Conservation (phyloP, 2,888 invertebrate species). For the Serrognathus titanus region DNA sequence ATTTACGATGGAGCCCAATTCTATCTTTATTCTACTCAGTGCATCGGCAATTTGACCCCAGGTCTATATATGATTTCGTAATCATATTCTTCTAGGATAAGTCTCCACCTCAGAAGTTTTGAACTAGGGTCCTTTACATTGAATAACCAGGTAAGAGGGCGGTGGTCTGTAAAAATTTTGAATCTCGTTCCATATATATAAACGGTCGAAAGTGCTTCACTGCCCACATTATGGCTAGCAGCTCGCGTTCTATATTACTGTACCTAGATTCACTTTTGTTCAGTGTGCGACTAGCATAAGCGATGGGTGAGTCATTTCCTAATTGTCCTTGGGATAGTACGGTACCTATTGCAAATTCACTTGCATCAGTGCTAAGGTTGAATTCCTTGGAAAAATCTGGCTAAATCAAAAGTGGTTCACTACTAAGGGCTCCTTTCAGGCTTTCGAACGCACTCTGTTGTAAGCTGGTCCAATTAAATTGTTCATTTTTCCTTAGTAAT, state of each 20-base stretch:
- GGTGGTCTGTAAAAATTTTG: constrained; percentile 4
- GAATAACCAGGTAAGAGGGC: neutral
- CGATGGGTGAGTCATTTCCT: constrained; percentile 2
- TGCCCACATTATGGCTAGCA: constrained; percentile 4
- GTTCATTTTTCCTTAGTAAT: constrained; percentile 6
- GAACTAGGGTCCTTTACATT: constrained; percentile 6
- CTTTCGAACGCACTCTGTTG: constrained; percentile 2
- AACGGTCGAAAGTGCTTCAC: constrained; percentile 1
- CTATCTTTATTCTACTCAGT: no score
- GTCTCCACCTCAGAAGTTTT: constrained; percentile 3
- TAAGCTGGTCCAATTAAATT: constrained; percentile 2
- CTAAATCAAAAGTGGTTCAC: constrained; percentile 10
- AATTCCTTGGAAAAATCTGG: constrained; percentile 13
- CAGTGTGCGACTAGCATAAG: neutral
- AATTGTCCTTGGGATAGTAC: constrained; percentile 8
- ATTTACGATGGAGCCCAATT: no score
- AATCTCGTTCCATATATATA: constrained; percentile 2
- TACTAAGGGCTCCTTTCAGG: constrained; percentile 11
- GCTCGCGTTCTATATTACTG: constrained; percentile 4
- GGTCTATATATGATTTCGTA: constrained; percentile 7
- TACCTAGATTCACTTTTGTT: constrained; percentile 1
- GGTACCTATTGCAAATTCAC: constrained; percentile 7
- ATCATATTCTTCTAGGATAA: constrained; percentile 6
- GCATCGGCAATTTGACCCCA: neutral
- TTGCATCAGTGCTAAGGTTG: constrained; percentile 13